Conservation (phyloP, 2,888 invertebrate species). For the Leptopterna dolabrata region DNA sequence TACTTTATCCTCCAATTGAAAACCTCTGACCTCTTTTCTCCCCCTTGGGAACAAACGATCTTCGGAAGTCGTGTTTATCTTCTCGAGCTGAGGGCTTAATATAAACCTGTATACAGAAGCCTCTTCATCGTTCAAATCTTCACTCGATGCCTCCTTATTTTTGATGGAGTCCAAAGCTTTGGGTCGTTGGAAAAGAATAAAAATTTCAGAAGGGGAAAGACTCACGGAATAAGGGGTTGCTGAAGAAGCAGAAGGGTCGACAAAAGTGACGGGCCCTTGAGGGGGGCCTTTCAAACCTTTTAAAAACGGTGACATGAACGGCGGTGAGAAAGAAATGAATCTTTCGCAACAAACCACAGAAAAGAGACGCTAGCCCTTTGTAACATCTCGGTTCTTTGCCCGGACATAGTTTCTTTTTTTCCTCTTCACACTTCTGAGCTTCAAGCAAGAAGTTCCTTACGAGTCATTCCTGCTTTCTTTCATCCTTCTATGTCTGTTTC, state of each 20-base stretch:
- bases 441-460: not conserved
- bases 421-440: not conserved
- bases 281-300: conserved; percentile 38
- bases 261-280: conserved; percentile 38
- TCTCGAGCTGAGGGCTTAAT: not conserved
- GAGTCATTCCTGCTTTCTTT: not conserved
- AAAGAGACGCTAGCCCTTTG: not conserved
- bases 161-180: not conserved
- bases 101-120: not conserved
- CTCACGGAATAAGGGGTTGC: not conserved
- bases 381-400: conserved; percentile 2
- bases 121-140: not conserved
- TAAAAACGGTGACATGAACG: conserved; percentile 36
- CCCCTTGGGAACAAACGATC: not conserved
- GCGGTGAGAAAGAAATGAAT: conserved; percentile 30
- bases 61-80: not conserved
- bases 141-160: not conserved
- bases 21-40: not conserved
- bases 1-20: not conserved
- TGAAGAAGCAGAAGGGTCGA: not conserved
- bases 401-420: not conserved
- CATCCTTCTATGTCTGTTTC: not conserved
- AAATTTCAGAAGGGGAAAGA: not conserved
- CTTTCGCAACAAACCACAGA: conserved; percentile 22
- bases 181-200: not conserved